Percentiles rank a stretch among this genome's conserved stretches.
These are phyloP conservation scores for Diorhabda sublineata DNA, from an alignment of 1,140 invertebrate genomes.

Conservation along the genomic window DNA sequence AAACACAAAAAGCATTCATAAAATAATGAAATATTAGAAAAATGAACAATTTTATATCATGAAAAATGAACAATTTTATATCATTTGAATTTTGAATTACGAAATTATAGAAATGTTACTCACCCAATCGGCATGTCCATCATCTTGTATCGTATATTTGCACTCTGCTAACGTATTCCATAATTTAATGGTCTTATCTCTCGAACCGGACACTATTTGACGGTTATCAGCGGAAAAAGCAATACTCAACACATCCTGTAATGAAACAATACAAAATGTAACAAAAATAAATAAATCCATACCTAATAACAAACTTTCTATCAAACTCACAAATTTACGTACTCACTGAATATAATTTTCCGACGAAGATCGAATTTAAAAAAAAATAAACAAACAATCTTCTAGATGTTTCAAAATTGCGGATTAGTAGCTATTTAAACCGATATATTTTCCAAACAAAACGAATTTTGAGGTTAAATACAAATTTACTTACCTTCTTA, in stretches of 20 bases:
- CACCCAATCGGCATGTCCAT: conserved; percentile 97
- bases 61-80: too few relatives aligned
- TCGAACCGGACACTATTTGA: conserved; percentile 98
- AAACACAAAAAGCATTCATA: too few relatives aligned
- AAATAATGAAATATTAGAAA: too few relatives aligned
- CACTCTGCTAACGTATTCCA: conserved; percentile 99
- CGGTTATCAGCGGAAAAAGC: conserved; percentile 99
- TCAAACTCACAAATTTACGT: conserved; percentile 22
- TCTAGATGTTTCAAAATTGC: conserved; percentile 40
- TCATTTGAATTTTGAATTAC: too few relatives aligned
- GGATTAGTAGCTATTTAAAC: background rate
- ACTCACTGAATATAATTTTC: conserved; percentile 16
- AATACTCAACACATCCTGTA: conserved; percentile 94
- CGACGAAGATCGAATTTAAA: background rate
- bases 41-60: too few relatives aligned
- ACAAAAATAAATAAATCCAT: conserved; percentile 25
- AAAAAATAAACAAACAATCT: conserved; percentile 43
- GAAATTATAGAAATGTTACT: conserved; percentile 8
- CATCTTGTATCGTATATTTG: conserved; percentile 99
- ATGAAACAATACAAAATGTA: conserved; percentile 23
- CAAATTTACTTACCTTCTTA: conserved; percentile 82
- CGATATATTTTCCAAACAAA: background rate
- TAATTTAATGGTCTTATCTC: conserved; percentile 98
- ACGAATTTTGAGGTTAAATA: too few relatives aligned
- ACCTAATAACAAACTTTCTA: conserved; percentile 24